Evolutionary conservation across 1,140 invertebrate species (phyloP).

Genomic region (Pygmarrhopalites habei): DNA sequence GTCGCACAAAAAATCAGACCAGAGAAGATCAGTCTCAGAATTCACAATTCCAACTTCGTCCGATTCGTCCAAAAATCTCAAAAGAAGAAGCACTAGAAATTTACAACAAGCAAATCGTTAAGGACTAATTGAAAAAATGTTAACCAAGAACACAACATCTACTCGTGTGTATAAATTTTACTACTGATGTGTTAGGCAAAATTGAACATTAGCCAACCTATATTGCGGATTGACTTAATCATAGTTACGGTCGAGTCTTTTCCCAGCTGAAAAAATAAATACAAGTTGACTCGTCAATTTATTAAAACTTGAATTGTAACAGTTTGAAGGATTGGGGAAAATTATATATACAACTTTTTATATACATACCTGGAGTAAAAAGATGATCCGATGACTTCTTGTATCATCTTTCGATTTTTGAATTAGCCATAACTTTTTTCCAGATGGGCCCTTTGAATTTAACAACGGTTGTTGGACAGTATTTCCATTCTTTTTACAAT

Average conservation of each 20-base stretch:
- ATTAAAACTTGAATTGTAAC: too few species aligned
- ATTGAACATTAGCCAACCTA: constrained; percentile 15
- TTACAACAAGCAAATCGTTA: neutral
- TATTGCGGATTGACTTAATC: constrained; percentile 26
- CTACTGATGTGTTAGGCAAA: neutral
- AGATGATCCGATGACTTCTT: constrained; percentile 28
- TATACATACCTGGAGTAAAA: too few species aligned
- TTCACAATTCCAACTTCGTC: constrained; percentile 33
- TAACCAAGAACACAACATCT: neutral
- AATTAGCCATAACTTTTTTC: constrained; percentile 29
- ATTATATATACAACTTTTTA: too few species aligned
- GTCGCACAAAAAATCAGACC: constrained; percentile 24
- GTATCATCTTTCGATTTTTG: constrained; percentile 25
- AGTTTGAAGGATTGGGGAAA: too few species aligned
- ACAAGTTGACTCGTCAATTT: too few species aligned
- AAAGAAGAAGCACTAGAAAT: constrained; percentile 20
- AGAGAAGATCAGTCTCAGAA: neutral
- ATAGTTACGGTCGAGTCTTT: neutral
- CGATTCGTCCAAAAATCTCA: constrained; percentile 27
- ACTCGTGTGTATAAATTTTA: neutral
- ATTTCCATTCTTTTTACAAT: constrained; percentile 40
- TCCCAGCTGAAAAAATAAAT: too few species aligned
- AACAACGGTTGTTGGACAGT: constrained; percentile 33
- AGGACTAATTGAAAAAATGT: neutral
- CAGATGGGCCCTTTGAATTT: constrained; percentile 29